phyloP scores from a whole-genome alignment of 2,888 invertebrate species.

The Drosophila mimetica region DNA sequence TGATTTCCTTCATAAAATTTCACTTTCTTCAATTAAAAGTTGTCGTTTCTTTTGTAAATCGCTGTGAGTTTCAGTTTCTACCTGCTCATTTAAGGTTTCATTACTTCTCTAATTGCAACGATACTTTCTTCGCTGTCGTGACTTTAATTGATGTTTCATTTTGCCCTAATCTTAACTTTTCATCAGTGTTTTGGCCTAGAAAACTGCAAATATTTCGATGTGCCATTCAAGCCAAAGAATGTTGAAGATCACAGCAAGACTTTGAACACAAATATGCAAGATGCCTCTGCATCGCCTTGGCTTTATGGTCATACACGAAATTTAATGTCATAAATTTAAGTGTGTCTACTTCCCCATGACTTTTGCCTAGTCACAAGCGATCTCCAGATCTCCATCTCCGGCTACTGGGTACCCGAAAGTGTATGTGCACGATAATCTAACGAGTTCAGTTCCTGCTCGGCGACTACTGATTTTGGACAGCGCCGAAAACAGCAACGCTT shows the following conservation, averaged over 20 bases:
- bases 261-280: neutral
- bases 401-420: constrained; percentile 21
- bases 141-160: constrained; percentile 16
- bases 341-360: constrained; percentile 7
- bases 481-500: constrained; percentile 17
- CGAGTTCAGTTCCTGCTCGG: constrained; percentile 35
- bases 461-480: constrained; percentile 20
- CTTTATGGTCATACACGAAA: neutral
- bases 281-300: constrained; percentile 6
- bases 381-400: constrained; percentile 27
- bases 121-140: constrained; percentile 24
- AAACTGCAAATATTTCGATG: constrained; percentile 8
- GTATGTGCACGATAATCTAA: constrained; percentile 24
- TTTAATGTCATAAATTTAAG: constrained; percentile 24
- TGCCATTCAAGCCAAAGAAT: constrained; percentile 7
- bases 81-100: constrained; percentile 11
- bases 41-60: neutral
- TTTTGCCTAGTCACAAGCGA: constrained; percentile 21
- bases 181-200: constrained; percentile 1
- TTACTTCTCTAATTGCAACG: constrained; percentile 15
- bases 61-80: constrained; percentile 9
- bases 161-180: constrained; percentile 10
- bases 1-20: constrained; percentile 1
- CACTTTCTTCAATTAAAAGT: constrained; percentile 22
- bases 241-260: constrained; percentile 1